Conservation (phyloP, 2,888 invertebrate genomes). For the Ormyrus rosae region DNA sequence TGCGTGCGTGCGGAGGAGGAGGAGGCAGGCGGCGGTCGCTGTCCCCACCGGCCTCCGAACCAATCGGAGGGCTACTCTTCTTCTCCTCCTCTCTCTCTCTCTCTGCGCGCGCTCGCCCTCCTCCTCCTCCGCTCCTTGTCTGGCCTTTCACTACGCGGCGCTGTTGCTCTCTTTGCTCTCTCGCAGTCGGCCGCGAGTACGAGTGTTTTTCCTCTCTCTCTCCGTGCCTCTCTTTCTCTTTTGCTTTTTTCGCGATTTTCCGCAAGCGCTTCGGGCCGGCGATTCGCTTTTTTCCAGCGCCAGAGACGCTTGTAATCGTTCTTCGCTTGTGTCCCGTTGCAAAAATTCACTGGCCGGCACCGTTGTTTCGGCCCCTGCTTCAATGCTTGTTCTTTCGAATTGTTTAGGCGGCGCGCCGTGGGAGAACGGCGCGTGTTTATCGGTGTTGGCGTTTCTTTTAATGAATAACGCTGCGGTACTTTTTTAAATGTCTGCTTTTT, state of each 20-base stretch:
- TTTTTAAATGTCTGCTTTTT: too few relatives aligned
- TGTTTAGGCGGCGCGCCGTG: too few relatives aligned
- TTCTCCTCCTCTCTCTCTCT: constrained; percentile 63
- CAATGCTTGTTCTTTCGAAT: too few relatives aligned
- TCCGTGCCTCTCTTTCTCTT: too few relatives aligned
- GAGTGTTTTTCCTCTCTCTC: background rate
- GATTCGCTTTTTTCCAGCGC: too few relatives aligned
- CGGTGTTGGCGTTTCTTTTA: too few relatives aligned
- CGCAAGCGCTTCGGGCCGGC: too few relatives aligned
- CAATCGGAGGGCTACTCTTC: constrained; percentile 74
- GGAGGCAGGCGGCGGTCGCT: constrained; percentile 62
- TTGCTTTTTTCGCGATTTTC: background rate
- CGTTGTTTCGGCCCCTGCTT: too few relatives aligned
- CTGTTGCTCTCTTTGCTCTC: constrained; percentile 30
- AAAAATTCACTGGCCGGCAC: too few relatives aligned
- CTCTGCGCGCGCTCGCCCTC: constrained; percentile 45
- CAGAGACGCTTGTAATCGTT: background rate
- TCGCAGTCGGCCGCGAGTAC: background rate
- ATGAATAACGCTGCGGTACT: too few relatives aligned
- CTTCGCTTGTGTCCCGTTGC: too few relatives aligned
- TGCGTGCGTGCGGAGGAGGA: constrained; percentile 71
- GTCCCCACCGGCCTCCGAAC: constrained; percentile 68
- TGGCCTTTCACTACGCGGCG: background rate
- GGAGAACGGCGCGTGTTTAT: too few relatives aligned
- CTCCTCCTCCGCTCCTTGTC: constrained; percentile 22